phyloP scores from a whole-genome alignment of 2,888 invertebrate species.

The Emmelina monodactyla region DNA sequence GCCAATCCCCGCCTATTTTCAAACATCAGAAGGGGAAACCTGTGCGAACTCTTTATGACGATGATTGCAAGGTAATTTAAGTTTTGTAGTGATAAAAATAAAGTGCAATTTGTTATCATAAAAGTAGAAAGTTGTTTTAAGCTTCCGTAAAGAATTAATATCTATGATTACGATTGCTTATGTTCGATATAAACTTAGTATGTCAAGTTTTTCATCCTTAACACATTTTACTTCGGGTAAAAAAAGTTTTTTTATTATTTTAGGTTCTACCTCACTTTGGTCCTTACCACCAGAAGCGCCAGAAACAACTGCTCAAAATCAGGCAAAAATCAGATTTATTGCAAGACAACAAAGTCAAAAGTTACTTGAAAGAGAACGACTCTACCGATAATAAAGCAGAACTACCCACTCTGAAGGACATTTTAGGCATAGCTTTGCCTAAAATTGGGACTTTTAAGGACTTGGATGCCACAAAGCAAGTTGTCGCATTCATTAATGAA shows the following conservation, averaged over 20 bases:
- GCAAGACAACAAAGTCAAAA: slow-evolving; percentile 43
- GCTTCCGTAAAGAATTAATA: too few species aligned
- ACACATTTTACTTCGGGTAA: too few species aligned
- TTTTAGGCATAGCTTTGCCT: slow-evolving; percentile 79
- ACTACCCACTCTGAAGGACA: slow-evolving; percentile 69
- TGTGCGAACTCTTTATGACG: slow-evolving; percentile 70
- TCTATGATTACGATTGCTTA: too few species aligned
- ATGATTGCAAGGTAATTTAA: slow-evolving; percentile 70
- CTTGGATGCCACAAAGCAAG: slow-evolving; percentile 89
- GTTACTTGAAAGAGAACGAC: slow-evolving; percentile 21
- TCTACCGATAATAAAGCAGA: slow-evolving; percentile 19
- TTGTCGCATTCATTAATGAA: slow-evolving; percentile 96
- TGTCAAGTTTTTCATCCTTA: too few species aligned
- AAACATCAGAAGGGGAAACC: slow-evolving; percentile 95
- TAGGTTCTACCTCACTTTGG: slow-evolving; percentile 92
- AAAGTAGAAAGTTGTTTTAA: too few species aligned
- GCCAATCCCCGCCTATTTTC: slow-evolving; percentile 90
- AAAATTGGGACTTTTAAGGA: slow-evolving; percentile 85
- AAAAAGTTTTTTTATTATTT: too few species aligned
- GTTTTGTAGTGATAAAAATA: too few species aligned
- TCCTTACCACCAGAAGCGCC: slow-evolving; percentile 76
- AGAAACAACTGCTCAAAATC: slow-evolving; percentile 61
- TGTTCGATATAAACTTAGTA: too few species aligned
- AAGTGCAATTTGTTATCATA: too few species aligned
- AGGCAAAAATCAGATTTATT: slow-evolving; percentile 50